These are phyloP conservation scores for Neoascia interrupta DNA, from an alignment of 2,888 invertebrate species.

Conservation along the genomic window DNA sequence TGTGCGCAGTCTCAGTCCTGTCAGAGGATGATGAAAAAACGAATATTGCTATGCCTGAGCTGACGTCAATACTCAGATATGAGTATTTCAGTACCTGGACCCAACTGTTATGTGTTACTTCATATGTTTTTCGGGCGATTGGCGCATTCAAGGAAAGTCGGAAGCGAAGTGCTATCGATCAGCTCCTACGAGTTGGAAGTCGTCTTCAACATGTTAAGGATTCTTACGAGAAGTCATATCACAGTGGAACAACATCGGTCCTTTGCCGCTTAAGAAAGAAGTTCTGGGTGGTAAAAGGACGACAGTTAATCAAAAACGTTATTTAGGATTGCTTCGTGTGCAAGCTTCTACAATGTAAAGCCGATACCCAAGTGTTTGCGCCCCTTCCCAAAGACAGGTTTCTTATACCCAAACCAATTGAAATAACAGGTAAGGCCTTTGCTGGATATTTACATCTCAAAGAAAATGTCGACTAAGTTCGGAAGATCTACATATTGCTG, in stretches of 20 bases:
- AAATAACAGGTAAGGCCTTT: constrained; percentile 30
- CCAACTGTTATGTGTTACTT: no score
- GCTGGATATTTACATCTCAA: constrained; percentile 22
- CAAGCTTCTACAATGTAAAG: neutral
- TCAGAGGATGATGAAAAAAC: no score
- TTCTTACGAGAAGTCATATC: neutral
- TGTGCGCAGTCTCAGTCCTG: no score
- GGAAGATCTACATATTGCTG: constrained; percentile 1
- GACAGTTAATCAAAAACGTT: neutral
- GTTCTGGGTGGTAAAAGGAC: constrained; percentile 11
- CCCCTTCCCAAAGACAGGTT: neutral
- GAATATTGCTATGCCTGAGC: no score
- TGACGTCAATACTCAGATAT: neutral
- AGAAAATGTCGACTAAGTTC: neutral
- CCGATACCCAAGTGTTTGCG: neutral
- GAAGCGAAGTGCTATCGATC: neutral
- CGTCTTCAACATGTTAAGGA: neutral
- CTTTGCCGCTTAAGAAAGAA: neutral
- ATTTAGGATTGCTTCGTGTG: constrained; percentile 20
- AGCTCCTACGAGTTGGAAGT: neutral
- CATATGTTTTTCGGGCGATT: neutral
- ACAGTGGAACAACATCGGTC: neutral
- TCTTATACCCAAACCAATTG: neutral
- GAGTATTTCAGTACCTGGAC: neutral
- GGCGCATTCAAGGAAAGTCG: neutral